Base-by-base conservation (phyloP, 2,113 vertebrate genomes). In the Eulemur macaco region DNA sequence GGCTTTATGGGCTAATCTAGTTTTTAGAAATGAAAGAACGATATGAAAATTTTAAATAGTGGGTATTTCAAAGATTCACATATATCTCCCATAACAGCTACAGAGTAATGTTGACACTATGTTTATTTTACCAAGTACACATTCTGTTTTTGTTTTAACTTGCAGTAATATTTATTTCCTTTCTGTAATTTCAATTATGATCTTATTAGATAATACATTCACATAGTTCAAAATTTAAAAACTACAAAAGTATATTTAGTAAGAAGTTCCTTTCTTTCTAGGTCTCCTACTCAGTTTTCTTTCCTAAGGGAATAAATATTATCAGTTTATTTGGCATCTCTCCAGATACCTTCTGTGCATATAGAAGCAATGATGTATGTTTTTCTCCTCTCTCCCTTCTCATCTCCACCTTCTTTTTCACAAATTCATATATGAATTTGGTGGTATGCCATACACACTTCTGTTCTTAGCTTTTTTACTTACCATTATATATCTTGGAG, bases 221-320 rank as follows among this genome's bases (percentile, higher is more conserved):
- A 76, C 50, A 89, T 78, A 63, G 54, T 89, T 89, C 54, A 85
- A 68, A 56, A 94, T 60, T 89, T 15, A 54, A 82, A 95, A 89
- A 13, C 27, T 39, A 5, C 23, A 52, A 68, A 60, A 92, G 8
- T 42, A 63, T 58, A 54, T 78, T 87, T 54, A 69, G 27, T 60
- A 66, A 47, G 45, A 81, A 84, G 21, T 45, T 45, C 66, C 23
- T 66, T 25, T 29, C 12, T 87, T 58, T 78, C 17, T 39, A 52
- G 42, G 29, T 92, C 42, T 14, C 52, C 27, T 94, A n/a, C 21
- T 92, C 47, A 47, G 31, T 81, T 91, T 92, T 90, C n/a, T 58
- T 71, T 86, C 86, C 58, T 18, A 14, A 82, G 69, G 34, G 1
- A 56, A 52, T 29, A 94, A 77, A 42, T 77, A 15, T 13, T n/a